Evolutionary conservation across 2,888 invertebrate genomes (phyloP), one percentile per base, ranked within the genome.

Genomic region (Drosophila setosimentum): DNA sequence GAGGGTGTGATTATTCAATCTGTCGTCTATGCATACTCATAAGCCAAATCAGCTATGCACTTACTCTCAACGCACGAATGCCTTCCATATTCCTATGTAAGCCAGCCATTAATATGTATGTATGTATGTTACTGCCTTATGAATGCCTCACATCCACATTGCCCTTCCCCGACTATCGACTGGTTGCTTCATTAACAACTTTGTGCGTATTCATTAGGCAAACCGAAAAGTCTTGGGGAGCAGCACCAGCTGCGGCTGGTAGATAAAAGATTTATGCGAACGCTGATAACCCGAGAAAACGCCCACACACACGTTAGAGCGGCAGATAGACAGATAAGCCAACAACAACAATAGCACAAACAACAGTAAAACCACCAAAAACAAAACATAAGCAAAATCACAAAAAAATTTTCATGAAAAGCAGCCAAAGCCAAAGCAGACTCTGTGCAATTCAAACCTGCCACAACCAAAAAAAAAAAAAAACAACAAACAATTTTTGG

Each of bases 141-240:
- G 24, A 21, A 18, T 29, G 27, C 27, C 35, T n/a, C 5, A 16
- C 37, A 27, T 35, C 27, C 37, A 13, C 24, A 24, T 8, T 27
- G 10, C 27, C 48, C 2, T 68, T 29, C 27, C 21, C 55, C 32
- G 66, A 70, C 59, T 59, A 68, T 79, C 76, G 72, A 68, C 75
- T 83, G 78, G 72, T 76, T 78, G 89, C 86, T 89, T 89, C 87
- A 87, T 87, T 87, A 87, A 88, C 86, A 89, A 89, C 89, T 87
- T 87, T 85, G 84, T 85, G 89, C 85, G 89, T 85, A 87, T 89
- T 87, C 87, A 87, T 87, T 87, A 87, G 86, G 73, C 77, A 68
- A 57, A 5, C 29, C 40, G 18, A 55, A 45, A 68, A 55, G 68
- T 69, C 73, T 67, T 35, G 51, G 63, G 68, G 32, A 66, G 71